Conservation (phyloP, 2,113 vertebrate species). For the Aldabrachelys gigantea region DNA sequence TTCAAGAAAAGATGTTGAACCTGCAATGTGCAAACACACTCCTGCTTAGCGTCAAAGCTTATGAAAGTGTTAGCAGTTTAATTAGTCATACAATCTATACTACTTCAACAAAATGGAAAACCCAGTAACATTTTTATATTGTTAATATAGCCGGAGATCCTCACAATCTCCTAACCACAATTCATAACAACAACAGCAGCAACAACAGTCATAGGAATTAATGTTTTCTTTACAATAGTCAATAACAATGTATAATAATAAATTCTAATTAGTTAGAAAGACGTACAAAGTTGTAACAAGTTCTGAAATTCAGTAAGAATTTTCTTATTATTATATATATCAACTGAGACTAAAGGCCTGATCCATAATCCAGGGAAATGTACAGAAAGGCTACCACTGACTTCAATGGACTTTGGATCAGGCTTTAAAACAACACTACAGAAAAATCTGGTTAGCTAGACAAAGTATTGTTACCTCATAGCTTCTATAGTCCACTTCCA, state of each 20-base stretch:
- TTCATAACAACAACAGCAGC: neutral
- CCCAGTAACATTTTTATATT: neutral
- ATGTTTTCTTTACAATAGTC: neutral
- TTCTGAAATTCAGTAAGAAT: neutral
- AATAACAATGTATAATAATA: neutral
- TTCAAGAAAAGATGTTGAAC: neutral
- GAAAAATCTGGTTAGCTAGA: neutral
- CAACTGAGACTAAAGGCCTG: neutral
- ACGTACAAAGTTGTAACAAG: neutral
- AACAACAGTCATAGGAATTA: neutral
- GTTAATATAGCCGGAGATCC: neutral
- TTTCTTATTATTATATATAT: neutral
- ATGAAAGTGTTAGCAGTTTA: neutral
- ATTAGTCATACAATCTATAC: neutral
- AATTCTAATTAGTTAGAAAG: neutral
- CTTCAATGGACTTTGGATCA: neutral
- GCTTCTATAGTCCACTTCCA: constrained; percentile 97
- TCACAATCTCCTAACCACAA: neutral
- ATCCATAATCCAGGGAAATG: neutral
- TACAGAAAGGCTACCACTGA: neutral
- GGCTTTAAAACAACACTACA: neutral
- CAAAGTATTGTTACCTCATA: constrained; percentile 86
- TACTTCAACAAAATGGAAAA: neutral
- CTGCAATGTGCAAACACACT: neutral
- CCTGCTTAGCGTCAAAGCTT: neutral